Conservation (phyloP, 2,888 invertebrate species). For the Chymomyza caudatula region DNA sequence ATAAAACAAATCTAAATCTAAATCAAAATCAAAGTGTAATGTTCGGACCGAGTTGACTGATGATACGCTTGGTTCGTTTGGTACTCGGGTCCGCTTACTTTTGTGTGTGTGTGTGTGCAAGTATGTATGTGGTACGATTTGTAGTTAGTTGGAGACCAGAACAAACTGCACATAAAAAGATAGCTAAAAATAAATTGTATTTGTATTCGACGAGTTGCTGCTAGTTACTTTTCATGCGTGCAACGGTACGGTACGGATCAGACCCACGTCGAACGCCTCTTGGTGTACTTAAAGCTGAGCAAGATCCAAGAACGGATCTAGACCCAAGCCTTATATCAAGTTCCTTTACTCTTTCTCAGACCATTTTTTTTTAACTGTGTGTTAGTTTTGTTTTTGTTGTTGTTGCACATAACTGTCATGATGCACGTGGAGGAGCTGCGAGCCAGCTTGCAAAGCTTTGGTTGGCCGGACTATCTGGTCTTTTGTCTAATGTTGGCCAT, state of each 20-base stretch:
- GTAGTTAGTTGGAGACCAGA: constrained; percentile 8
- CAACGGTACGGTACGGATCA: constrained; percentile 45
- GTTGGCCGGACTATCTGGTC: constrained; percentile 87
- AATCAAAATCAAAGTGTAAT: constrained; percentile 27
- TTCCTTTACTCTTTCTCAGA: constrained; percentile 1
- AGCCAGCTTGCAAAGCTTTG: constrained; percentile 82
- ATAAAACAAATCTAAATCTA: constrained; percentile 43
- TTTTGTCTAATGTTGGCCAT: constrained; percentile 87
- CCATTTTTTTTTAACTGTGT: constrained; percentile 12
- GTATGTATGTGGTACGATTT: background rate
- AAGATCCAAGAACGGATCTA: background rate
- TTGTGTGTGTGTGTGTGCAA: background rate
- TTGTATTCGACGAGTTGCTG: constrained; percentile 6
- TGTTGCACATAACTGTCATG: constrained; percentile 18
- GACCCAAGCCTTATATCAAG: background rate
- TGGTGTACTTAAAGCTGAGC: background rate
- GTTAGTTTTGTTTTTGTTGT: background rate
- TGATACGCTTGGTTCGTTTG: background rate
- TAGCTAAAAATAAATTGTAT: constrained; percentile 13
- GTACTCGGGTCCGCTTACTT: background rate
- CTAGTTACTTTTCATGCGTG: constrained; percentile 58
- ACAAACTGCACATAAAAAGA: constrained; percentile 15
- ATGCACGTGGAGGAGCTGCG: constrained; percentile 77
- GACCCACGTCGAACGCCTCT: constrained; percentile 1
- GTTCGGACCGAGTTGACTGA: background rate